A percentile compares a stretch with the other conserved stretches of the same genome.
Conservation (phyloP, 2,888 invertebrate species). For the Caenorhabditis imperialis region DNA sequence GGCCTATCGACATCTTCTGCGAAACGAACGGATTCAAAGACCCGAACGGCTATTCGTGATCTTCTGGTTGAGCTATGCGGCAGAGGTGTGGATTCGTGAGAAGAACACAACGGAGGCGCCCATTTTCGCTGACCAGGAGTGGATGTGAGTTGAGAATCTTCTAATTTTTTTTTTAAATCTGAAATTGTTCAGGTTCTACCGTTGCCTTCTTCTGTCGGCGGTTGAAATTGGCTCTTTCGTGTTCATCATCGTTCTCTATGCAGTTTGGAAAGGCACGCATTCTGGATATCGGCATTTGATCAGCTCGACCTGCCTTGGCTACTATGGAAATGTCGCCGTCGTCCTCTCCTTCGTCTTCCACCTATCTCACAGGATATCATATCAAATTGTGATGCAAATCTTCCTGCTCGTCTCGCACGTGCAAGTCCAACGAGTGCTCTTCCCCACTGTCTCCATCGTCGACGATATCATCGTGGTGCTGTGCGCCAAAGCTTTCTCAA, state of each 20-base stretch:
- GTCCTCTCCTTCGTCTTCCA: constrained; percentile 74
- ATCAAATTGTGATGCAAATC: constrained; percentile 69
- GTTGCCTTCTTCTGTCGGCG: constrained; percentile 48
- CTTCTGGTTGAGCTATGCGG: constrained; percentile 87
- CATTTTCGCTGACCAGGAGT: constrained; percentile 78
- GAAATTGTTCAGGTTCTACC: constrained; percentile 57
- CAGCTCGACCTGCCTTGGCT: constrained; percentile 64
- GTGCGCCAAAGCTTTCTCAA: constrained; percentile 14
- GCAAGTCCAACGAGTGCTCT: constrained; percentile 66
- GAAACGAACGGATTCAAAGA: constrained; percentile 84
- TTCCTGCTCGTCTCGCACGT: constrained; percentile 77
- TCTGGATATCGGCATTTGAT: constrained; percentile 17
- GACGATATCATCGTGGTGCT: constrained; percentile 27
- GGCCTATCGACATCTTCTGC: constrained; percentile 89
- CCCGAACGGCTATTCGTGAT: constrained; percentile 83
- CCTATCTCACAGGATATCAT: constrained; percentile 65
- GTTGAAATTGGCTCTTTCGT: constrained; percentile 52
- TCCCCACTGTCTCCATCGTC: constrained; percentile 5
- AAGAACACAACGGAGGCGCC: constrained; percentile 68
- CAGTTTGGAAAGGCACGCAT: constrained; percentile 2
- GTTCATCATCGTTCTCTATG: constrained; percentile 37
- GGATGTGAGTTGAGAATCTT: constrained; percentile 60
- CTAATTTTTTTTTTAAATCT: constrained; percentile 2
- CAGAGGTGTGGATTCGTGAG: constrained; percentile 81
- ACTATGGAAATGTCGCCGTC: constrained; percentile 73